Conservation (phyloP, 1,140 invertebrate species). For the Drosophila rhopaloa region DNA sequence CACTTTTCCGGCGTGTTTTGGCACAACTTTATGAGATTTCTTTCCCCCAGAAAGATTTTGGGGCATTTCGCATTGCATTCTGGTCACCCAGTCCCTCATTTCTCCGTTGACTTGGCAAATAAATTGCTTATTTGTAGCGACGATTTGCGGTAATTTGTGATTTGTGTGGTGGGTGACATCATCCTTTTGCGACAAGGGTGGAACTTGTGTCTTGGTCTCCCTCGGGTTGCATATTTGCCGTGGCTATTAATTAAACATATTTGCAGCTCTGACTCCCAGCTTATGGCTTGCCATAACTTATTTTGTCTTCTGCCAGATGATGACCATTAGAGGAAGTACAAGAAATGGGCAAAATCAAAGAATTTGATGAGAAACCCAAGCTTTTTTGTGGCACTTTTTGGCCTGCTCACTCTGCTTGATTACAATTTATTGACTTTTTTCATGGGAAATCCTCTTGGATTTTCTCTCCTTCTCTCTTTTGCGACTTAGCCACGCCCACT, state of each 20-base stretch:
- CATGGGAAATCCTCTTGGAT: constrained; percentile 7
- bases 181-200: constrained; percentile 28
- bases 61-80: constrained; percentile 40
- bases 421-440: constrained; percentile 67
- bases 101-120: constrained; percentile 56
- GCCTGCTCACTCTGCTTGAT: constrained; percentile 48
- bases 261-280: constrained; percentile 18
- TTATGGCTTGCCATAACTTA: constrained; percentile 37
- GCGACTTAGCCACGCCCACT: constrained; percentile 36
- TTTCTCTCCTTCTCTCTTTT: constrained; percentile 13
- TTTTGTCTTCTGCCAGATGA: constrained; percentile 40
- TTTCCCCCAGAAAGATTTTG: constrained; percentile 39
- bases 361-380: neutral
- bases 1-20: constrained; percentile 58
- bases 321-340: constrained; percentile 25
- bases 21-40: constrained; percentile 77
- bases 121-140: constrained; percentile 84
- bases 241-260: constrained; percentile 80
- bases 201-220: constrained; percentile 9
- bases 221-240: constrained; percentile 28
- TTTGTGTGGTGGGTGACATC: constrained; percentile 71
- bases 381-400: neutral
- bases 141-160: constrained; percentile 82
- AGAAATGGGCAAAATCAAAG: constrained; percentile 6
- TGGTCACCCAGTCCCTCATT: neutral